Percentiles rank a stretch among this genome's conserved stretches.
Evolutionary conservation across 2,888 invertebrate species (phyloP).

Genomic region (Cryptus armator): DNA sequence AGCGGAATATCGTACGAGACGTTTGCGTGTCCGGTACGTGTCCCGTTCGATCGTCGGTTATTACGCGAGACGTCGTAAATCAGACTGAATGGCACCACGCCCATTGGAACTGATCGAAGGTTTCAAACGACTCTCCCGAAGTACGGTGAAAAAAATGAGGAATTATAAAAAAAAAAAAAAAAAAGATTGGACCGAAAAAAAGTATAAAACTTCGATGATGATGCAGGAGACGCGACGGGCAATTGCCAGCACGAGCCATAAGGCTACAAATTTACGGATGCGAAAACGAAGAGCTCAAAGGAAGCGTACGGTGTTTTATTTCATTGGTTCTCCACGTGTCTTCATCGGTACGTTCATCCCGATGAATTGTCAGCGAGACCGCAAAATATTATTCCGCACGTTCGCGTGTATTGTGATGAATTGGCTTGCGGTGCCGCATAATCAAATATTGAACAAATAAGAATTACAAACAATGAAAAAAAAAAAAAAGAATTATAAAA

Average conservation of each 20-base stretch:
- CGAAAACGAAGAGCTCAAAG: constrained; percentile 28
- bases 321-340: constrained; percentile 23
- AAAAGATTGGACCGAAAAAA: constrained; percentile 6
- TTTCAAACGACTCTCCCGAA: constrained; percentile 12
- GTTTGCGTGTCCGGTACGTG: constrained; percentile 32
- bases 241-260: constrained; percentile 38
- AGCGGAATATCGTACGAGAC: constrained; percentile 16
- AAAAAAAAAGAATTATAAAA: not conserved
- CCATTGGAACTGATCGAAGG: constrained; percentile 29
- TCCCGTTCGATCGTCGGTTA: constrained; percentile 58
- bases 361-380: not conserved
- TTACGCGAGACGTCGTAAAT: constrained; percentile 62
- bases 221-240: constrained; percentile 17
- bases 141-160: not conserved
- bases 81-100: constrained; percentile 58
- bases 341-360: constrained; percentile 44
- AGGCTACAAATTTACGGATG: constrained; percentile 19
- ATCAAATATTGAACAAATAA: constrained; percentile 22
- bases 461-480: not conserved
- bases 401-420: not conserved
- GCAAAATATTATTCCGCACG: not conserved
- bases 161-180: not conserved
- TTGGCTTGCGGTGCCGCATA: not conserved
- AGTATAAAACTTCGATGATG: constrained; percentile 25
- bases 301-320: constrained; percentile 34